phyloP scores from a whole-genome alignment of 1,140 invertebrate species.

The Solenopsis fugax region DNA sequence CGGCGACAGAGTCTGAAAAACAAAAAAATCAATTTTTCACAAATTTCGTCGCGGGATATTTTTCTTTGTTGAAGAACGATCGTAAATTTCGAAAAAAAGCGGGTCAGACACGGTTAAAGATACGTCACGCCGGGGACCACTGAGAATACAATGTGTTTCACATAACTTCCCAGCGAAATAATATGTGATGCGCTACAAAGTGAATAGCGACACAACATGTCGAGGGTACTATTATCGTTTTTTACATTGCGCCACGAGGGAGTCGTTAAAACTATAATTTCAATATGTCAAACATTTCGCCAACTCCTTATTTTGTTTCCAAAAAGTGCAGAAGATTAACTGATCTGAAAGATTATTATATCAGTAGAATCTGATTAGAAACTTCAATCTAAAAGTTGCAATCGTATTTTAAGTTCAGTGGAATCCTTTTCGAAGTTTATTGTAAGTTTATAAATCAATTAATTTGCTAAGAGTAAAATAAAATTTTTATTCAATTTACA shows the following conservation, averaged over 20 bases:
- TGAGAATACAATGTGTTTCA: not conserved
- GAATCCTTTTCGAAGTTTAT: not conserved
- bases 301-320: not conserved
- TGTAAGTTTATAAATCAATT: not conserved
- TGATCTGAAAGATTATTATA: not conserved
- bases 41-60: not conserved
- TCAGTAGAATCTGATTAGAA: not conserved
- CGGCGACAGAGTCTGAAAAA: not conserved
- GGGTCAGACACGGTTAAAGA: constrained; percentile 1
- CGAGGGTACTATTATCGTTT: not conserved
- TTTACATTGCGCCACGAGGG: not conserved
- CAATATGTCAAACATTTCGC: not conserved
- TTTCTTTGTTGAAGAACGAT: constrained; percentile 10
- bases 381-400: not conserved
- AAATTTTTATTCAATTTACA: not conserved
- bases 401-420: not conserved
- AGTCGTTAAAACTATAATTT: not conserved
- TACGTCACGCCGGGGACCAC: not conserved
- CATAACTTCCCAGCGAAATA: constrained; percentile 15
- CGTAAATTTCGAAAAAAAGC: constrained; percentile 26
- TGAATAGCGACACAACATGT: not conserved
- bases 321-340: not conserved
- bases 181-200: constrained; percentile 10
- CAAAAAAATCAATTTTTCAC: not conserved
- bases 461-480: not conserved